phyloP scores from a whole-genome alignment of 2,113 vertebrate species.

The Epinephelus fuscoguttatus region DNA sequence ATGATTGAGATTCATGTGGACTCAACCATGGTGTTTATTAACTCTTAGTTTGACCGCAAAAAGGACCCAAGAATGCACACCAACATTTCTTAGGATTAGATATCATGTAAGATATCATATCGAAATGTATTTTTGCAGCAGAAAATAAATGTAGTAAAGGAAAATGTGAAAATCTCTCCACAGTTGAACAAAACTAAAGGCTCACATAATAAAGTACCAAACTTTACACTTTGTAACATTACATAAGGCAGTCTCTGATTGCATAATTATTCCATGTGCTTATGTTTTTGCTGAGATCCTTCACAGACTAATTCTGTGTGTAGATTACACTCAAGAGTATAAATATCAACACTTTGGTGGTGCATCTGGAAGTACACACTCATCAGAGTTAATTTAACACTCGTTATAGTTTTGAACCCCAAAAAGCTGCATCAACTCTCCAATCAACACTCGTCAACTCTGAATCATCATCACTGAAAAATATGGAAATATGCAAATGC shows the following conservation, averaged over 20 bases:
- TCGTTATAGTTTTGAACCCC: conserved; percentile 15
- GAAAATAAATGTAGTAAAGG: too few relatives aligned
- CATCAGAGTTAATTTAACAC: conserved; percentile 58
- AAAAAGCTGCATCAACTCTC: conserved; percentile 34
- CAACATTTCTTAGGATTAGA: neutral
- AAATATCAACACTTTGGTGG: conserved; percentile 53
- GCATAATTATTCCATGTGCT: conserved; percentile 33
- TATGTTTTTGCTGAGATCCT: conserved; percentile 29
- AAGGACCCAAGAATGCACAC: neutral
- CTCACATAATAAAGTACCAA: neutral
- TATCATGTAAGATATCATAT: too few relatives aligned
- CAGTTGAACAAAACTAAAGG: too few relatives aligned
- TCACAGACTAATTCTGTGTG: conserved; percentile 17
- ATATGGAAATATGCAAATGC: neutral
- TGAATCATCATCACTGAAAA: neutral
- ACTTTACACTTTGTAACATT: neutral
- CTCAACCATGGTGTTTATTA: neutral
- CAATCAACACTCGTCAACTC: conserved; percentile 45
- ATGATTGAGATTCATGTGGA: neutral
- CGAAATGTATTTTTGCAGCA: too few relatives aligned
- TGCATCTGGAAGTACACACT: conserved; percentile 42
- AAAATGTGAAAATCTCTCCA: too few relatives aligned
- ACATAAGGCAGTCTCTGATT: conserved; percentile 28
- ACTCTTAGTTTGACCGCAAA: neutral
- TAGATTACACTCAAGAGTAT: conserved; percentile 27